A percentile compares a stretch with the other conserved stretches of the same genome.
phyloP scores from a whole-genome alignment of 2,888 invertebrate genomes.

The Cryptocephalus moraei region DNA sequence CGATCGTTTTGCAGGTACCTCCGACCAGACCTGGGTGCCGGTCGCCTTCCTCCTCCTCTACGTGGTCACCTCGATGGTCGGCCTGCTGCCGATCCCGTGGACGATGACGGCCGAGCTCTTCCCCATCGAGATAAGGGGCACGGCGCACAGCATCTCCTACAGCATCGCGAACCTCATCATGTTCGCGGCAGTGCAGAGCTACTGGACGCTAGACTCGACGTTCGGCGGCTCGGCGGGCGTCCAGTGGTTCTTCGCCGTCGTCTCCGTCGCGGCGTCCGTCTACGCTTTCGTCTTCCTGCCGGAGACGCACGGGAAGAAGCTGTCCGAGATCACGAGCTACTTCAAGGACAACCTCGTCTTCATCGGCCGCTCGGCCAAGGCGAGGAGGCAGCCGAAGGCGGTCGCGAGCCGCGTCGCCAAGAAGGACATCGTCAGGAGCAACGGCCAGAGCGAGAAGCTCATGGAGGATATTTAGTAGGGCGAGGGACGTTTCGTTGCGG shows the following conservation, averaged over 20 bases:
- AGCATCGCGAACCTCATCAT: slow-evolving; percentile 47
- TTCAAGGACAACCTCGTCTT: slow-evolving; percentile 35
- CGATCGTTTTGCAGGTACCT: slow-evolving; percentile 21
- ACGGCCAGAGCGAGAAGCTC: slow-evolving; percentile 18
- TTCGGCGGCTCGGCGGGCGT: slow-evolving; percentile 41
- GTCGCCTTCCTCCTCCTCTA: slow-evolving; percentile 43
- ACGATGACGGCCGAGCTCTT: slow-evolving; percentile 56
- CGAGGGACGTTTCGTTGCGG: not conserved
- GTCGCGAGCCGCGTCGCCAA: slow-evolving; percentile 13
- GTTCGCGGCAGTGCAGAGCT: slow-evolving; percentile 47
- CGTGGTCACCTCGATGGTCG: slow-evolving; percentile 50
- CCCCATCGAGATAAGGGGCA: slow-evolving; percentile 48
- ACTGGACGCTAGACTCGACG: slow-evolving; percentile 29
- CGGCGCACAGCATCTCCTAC: slow-evolving; percentile 48
- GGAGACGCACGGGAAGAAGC: slow-evolving; percentile 42
- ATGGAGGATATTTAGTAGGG: slow-evolving; percentile 10
- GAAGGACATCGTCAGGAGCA: slow-evolving; percentile 17
- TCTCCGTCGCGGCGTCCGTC: slow-evolving; percentile 35
- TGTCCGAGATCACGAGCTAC: slow-evolving; percentile 42
- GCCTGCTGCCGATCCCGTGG: slow-evolving; percentile 51
- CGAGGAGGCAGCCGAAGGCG: slow-evolving; percentile 3
- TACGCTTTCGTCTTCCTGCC: slow-evolving; percentile 41
- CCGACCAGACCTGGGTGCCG: slow-evolving; percentile 38
- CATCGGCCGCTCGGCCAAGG: slow-evolving; percentile 17
- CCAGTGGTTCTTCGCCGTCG: slow-evolving; percentile 46